Evolutionary conservation across 2,888 invertebrate species (phyloP).

Genomic region (Mechanitis messenoides): DNA sequence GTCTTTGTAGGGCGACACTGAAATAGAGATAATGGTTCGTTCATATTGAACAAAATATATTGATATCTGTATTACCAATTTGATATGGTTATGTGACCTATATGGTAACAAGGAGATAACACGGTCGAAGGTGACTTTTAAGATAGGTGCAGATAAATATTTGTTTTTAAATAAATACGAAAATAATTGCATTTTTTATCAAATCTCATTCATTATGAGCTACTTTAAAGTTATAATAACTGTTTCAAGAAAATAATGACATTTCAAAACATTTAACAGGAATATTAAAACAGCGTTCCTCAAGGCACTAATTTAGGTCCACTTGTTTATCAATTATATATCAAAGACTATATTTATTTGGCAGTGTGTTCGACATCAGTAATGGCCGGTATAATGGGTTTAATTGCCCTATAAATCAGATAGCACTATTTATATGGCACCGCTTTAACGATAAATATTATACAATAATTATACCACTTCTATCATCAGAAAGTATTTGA

Average conservation of each 20-base stretch:
- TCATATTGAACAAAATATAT: no score
- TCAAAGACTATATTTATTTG: conserved; percentile 28
- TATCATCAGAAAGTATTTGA: conserved; percentile 14
- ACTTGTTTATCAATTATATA: conserved; percentile 20
- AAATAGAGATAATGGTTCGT: no score
- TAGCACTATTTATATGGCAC: conserved; percentile 25
- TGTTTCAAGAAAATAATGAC: neutral
- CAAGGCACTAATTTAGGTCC: conserved; percentile 19
- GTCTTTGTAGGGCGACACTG: conserved; percentile 10
- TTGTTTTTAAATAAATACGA: no score
- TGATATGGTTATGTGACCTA: conserved; percentile 33
- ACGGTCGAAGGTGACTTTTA: no score
- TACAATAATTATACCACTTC: conserved; percentile 25
- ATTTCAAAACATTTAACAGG: conserved; percentile 12
- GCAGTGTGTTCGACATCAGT: conserved; percentile 27
- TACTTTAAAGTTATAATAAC: no score
- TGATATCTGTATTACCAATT: no score
- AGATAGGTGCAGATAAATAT: no score
- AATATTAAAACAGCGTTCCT: conserved; percentile 5
- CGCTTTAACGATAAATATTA: conserved; percentile 28
- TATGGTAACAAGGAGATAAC: conserved; percentile 37
- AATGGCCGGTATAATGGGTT: conserved; percentile 30
- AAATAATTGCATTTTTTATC: no score
- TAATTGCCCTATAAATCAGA: conserved; percentile 32
- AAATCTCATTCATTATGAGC: no score